Evolutionary conservation across 1,140 invertebrate species (phyloP).

Genomic region (Caenorhabditis elegans): DNA sequence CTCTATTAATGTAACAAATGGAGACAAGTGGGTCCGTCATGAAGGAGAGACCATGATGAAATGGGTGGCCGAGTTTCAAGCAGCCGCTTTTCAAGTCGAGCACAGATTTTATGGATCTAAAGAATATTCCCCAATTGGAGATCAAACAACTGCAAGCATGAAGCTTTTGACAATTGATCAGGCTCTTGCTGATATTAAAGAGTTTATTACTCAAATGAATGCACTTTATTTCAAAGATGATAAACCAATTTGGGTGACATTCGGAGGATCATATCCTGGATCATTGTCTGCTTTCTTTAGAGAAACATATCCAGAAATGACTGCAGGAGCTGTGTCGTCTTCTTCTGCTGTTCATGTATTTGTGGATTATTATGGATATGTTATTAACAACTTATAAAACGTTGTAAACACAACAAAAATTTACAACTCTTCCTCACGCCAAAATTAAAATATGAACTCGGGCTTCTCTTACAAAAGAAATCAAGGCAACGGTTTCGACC

Average conservation of each 20-base stretch:
- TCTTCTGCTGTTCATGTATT: slow-evolving; percentile 67
- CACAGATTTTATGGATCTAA: slow-evolving; percentile 42
- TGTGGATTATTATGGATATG: slow-evolving; percentile 43
- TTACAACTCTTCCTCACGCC: too few relatives aligned
- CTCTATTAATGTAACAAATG: neutral
- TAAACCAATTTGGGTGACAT: slow-evolving; percentile 76
- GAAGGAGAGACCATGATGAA: slow-evolving; percentile 36
- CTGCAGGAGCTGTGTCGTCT: slow-evolving; percentile 80
- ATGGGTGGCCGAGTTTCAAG: slow-evolving; percentile 41
- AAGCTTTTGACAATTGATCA: slow-evolving; percentile 35
- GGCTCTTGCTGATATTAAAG: slow-evolving; percentile 39
- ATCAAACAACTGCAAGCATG: slow-evolving; percentile 32
- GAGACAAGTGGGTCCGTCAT: slow-evolving; percentile 40
- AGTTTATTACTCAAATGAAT: slow-evolving; percentile 48
- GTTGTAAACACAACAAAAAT: too few relatives aligned
- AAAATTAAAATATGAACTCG: too few relatives aligned
- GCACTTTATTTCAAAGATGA: slow-evolving; percentile 15
- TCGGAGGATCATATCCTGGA: slow-evolving; percentile 83
- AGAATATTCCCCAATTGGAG: slow-evolving; percentile 31
- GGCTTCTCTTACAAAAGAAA: too few relatives aligned
- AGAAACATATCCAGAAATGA: slow-evolving; percentile 83
- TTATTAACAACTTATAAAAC: slow-evolving; percentile 44
- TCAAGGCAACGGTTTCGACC: too few relatives aligned
- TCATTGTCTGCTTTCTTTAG: slow-evolving; percentile 82
- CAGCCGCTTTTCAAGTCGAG: slow-evolving; percentile 41